Percentiles rank a stretch among this genome's conserved stretches.
phyloP scores from a whole-genome alignment of 2,113 vertebrate genomes.

The Hyla sarda region DNA sequence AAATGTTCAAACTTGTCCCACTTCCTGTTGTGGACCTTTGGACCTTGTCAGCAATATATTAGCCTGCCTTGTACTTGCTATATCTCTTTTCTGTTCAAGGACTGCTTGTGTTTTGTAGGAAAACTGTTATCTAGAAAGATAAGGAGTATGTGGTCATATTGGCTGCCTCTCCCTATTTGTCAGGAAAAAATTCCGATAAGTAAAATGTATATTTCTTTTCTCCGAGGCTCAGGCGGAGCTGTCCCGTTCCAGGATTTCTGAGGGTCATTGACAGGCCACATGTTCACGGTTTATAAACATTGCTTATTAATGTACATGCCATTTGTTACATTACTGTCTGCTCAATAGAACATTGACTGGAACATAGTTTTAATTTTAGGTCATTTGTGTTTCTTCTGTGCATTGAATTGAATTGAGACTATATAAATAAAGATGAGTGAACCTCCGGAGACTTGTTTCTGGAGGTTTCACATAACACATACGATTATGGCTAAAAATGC shows the following conservation, averaged over 20 bases:
- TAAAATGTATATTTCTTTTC: constrained; percentile 42
- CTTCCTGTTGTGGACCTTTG: constrained; percentile 52
- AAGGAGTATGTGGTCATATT: constrained; percentile 36
- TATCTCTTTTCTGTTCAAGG: constrained; percentile 53
- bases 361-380: neutral
- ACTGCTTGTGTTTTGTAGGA: constrained; percentile 57
- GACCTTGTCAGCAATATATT: constrained; percentile 52
- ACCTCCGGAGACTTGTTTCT: too few relatives aligned
- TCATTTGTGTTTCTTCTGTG: neutral
- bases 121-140: constrained; percentile 53
- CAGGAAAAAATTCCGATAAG: constrained; percentile 51
- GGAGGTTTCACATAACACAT: neutral
- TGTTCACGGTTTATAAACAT: constrained; percentile 22
- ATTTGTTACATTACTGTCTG: neutral
- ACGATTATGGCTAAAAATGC: too few relatives aligned
- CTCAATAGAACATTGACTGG: neutral
- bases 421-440: too few relatives aligned
- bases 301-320: neutral
- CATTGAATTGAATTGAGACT: too few relatives aligned
- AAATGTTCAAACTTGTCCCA: constrained; percentile 29
- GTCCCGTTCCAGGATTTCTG: neutral
- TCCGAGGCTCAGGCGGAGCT: neutral
- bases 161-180: constrained; percentile 44
- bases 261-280: constrained; percentile 17
- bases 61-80: constrained; percentile 26